Evolutionary conservation across 2,797 vertebrate species (phyloP), one percentile per base, ranked within the genome.

Genomic region (Danio tinwini): DNA sequence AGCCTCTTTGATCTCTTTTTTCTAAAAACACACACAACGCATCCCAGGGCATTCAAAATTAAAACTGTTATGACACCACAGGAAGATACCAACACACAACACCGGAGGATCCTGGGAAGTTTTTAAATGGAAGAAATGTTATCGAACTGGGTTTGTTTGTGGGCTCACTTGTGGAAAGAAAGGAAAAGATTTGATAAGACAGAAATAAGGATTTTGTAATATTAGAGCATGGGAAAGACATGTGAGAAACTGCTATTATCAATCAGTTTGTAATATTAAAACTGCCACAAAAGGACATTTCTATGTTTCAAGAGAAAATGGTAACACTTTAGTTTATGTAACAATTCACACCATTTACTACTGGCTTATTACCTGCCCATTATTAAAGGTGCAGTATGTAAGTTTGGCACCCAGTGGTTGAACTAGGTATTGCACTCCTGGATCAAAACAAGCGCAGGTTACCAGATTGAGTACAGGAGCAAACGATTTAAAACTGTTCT

Each of bases 1-100:
- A 83, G 87, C 88, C 73, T 85, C 84, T 19, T 90, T 87, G 62
- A 91, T 86, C 85, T 89, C 87, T 84, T 91, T 89, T 63, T 87
- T 86, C 78, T 85, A 75, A 86, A 73, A 87, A 74, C 79, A 89
- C 82, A 89, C 50, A 89, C 50, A 88, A 83, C 53, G 70, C 55
- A 65, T 83, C 84, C 64, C 83, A 64, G 63, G 56, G 74, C 59
- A 55, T 83, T 80, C 50, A 50, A 39, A 64, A 55, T 77, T 62
- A 67, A 52, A 53, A 67, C 8, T 17, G 17, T 37, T 29, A 17
- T 17, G 19, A 37, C 58, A 52, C 8, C 19, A 44, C 56, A 52
- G 47, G 44, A 59, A 9, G 39, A 8, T 59, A 44, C 19, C 14
- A 39, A 29, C 16, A 64, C 49, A 65, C 47, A 16, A 17, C 53